Percentiles rank a stretch among this genome's conserved stretches.
phyloP scores from a whole-genome alignment of 1,140 invertebrate genomes.

The Saccostrea cuccullata region DNA sequence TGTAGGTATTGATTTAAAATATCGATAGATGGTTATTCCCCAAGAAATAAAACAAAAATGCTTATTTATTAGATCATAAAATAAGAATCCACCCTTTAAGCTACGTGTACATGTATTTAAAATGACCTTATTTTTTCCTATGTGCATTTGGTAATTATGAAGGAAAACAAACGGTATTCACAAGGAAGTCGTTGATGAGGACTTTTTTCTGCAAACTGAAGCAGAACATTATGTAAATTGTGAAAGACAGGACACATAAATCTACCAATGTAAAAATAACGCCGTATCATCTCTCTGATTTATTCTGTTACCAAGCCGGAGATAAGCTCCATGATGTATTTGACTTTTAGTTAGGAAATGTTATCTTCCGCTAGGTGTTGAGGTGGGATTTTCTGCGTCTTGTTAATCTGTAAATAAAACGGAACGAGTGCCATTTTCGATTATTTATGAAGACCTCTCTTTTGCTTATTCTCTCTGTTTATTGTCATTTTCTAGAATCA shows the following conservation, averaged over 20 bases:
- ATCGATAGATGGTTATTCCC: no score
- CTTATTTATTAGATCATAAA: no score
- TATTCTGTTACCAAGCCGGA: constrained; percentile 15
- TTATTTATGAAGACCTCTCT: constrained; percentile 28
- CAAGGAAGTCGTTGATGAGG: neutral
- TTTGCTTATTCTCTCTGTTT: neutral
- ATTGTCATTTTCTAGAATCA: neutral
- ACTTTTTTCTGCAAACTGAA: neutral
- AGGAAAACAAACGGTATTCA: neutral
- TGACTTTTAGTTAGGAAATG: constrained; percentile 4
- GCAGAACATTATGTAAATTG: neutral
- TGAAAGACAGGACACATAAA: constrained; percentile 8
- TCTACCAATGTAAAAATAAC: constrained; percentile 23
- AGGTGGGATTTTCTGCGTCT: constrained; percentile 25
- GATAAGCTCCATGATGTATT: constrained; percentile 25
- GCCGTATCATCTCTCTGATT: constrained; percentile 5
- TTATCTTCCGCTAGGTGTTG: constrained; percentile 29
- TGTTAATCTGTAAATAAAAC: constrained; percentile 28
- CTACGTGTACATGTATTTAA: no score
- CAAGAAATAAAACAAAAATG: no score
- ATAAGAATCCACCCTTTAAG: no score
- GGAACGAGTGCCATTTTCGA: neutral
- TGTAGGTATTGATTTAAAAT: no score
- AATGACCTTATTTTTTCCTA: no score
- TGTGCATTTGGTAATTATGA: no score